Evolutionary conservation across 2,113 vertebrate genomes (phyloP).

Genomic region (Aspiorhynchus laticeps): DNA sequence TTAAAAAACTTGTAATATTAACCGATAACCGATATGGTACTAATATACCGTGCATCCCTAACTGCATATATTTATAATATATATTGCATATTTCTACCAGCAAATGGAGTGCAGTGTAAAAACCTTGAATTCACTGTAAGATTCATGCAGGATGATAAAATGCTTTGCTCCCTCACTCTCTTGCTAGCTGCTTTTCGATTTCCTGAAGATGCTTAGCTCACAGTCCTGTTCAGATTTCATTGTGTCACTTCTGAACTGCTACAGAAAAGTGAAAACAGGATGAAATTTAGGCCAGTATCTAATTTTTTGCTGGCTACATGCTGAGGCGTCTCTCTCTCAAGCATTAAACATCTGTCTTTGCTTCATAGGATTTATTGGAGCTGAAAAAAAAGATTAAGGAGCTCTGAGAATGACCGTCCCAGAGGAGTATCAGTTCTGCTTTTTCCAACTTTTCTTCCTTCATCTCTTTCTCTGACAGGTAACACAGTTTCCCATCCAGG

Average conservation of each 20-base stretch:
- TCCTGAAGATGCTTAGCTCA: not conserved
- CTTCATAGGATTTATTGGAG: constrained; percentile 17
- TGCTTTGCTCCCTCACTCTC: not conserved
- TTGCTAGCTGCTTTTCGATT: not conserved
- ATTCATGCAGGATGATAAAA: not conserved
- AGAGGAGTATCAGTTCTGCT: constrained; percentile 1
- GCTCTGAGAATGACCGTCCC: constrained; percentile 11
- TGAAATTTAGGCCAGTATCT: constrained; percentile 19
- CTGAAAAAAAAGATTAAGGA: constrained; percentile 22
- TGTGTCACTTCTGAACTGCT: not conserved
- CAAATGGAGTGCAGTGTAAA: not conserved
- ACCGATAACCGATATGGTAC: not conserved
- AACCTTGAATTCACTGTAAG: not conserved
- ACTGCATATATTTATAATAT: not conserved
- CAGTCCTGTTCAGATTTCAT: constrained; percentile 2
- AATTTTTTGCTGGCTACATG: constrained; percentile 28
- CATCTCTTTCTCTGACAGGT: constrained; percentile 13
- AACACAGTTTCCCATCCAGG: not conserved
- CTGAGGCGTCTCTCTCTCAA: constrained; percentile 18
- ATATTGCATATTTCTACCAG: not conserved
- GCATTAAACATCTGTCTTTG: constrained; percentile 41
- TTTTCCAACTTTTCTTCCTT: constrained; percentile 4
- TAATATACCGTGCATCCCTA: not conserved
- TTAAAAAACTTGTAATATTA: not conserved
- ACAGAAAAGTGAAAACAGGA: constrained; percentile 6